Evolutionary conservation across 2,797 vertebrate genomes (phyloP).

Genomic region (Chelidonichthys spinosus): DNA sequence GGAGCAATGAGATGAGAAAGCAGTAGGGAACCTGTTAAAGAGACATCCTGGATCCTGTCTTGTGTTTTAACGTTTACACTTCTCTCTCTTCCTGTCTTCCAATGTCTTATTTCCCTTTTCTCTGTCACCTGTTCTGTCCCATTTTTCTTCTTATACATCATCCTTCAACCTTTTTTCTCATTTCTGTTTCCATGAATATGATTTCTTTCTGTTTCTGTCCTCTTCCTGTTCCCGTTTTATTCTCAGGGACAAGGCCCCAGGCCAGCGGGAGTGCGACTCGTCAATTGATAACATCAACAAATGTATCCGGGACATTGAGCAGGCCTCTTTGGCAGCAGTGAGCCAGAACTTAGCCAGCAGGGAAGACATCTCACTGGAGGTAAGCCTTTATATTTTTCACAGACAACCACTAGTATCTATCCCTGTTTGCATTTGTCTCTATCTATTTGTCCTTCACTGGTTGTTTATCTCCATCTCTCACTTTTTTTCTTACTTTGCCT

Average conservation of each 20-base stretch:
- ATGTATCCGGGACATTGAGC: slow-evolving; percentile 97
- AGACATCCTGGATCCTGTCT: slow-evolving; percentile 34
- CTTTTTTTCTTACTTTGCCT: not conserved
- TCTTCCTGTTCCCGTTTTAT: slow-evolving; percentile 34
- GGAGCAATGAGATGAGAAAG: slow-evolving; percentile 40
- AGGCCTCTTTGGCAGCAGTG: slow-evolving; percentile 94
- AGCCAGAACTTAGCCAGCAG: slow-evolving; percentile 94
- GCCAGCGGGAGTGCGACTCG: slow-evolving; percentile 97
- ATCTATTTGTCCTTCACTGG: not conserved
- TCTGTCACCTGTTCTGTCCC: not conserved
- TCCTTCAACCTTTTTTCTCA: slow-evolving; percentile 11
- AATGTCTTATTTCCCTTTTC: slow-evolving; percentile 1
- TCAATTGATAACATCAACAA: slow-evolving; percentile 98
- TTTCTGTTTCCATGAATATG: slow-evolving; percentile 36
- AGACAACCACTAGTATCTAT: not conserved
- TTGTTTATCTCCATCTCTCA: not conserved
- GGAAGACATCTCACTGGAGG: slow-evolving; percentile 98
- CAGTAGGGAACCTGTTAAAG: slow-evolving; percentile 32
- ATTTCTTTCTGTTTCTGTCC: slow-evolving; percentile 35
- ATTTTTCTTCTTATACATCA: slow-evolving; percentile 7
- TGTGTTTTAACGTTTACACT: slow-evolving; percentile 34
- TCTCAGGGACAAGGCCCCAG: slow-evolving; percentile 96
- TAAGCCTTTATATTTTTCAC: slow-evolving; percentile 64
- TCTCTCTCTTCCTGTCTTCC: slow-evolving; percentile 25
- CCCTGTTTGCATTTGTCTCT: slow-evolving; percentile 12